Evolutionary conservation across 2,888 invertebrate genomes (phyloP), one percentile per base, ranked within the genome.

Genomic region (Melikaiella ostensackeni): DNA sequence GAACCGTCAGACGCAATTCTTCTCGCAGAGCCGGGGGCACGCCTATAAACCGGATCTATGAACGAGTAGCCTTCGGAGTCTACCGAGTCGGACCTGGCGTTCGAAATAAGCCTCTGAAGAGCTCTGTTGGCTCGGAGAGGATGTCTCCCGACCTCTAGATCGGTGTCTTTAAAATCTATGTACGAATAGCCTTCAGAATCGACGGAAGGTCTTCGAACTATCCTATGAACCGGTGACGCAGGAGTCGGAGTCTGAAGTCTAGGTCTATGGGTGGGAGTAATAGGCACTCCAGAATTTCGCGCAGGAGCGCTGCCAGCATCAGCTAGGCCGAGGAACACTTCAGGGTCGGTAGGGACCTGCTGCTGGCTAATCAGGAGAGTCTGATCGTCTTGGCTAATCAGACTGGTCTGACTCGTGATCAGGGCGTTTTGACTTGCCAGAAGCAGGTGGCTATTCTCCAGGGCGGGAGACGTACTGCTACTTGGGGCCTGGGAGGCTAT

Each of bases 161-260:
- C 84, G 11, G 74, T 64, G 30, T 88, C 86, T 76, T 83, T 84
- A 80, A 88, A 88, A 77, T 89, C 88, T 77, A 89, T 88, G 62
- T 88, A 89, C 19, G 89, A 88, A 61, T 89, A 89, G 5, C 89
- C 89, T 38, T 89, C 89, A 74, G 89, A 89, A 75, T 89, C 89
- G 42, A 90, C 87, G 35, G 89, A 89, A 11, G 86, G 83, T 24
- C 88, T 81, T 64, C 88, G 82, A 16, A 24, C 19, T 11, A 77
- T 74, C 27, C 74, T 73, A 7, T 46, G 33, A 70, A 77, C 62
- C 50, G 62, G 57, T 7, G 77, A 30, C 73, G 77, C 55, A 61
- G 75, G 38, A 1, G 16, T 57, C 33, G 74, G 57, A 55, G 24
- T 64, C 4, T 27, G 64, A 5, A 42, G 46, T 33, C 55, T 30